Evolutionary conservation across 2,113 vertebrate genomes (phyloP).

Genomic region (Aplodontia rufa): DNA sequence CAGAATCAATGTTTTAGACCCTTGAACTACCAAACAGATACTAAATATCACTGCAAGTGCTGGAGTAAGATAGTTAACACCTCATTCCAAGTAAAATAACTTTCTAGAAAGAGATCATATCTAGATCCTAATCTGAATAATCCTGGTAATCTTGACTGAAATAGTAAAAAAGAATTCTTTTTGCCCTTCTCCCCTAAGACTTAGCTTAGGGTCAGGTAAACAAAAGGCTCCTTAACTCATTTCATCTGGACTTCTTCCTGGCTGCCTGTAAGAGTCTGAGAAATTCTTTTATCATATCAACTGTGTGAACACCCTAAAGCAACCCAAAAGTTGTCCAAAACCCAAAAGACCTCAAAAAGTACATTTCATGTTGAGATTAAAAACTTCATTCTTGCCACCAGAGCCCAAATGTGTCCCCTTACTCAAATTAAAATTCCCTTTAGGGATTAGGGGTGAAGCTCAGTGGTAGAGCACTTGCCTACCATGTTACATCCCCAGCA

Average conservation of each 20-base stretch:
- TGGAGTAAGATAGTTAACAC: not conserved
- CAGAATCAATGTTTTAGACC: not conserved
- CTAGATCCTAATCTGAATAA: not conserved
- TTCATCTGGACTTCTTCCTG: constrained; percentile 22
- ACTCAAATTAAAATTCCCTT: not conserved
- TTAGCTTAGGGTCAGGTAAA: constrained; percentile 29
- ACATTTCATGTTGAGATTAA: not conserved
- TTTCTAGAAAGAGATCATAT: not conserved
- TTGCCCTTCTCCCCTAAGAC: not conserved
- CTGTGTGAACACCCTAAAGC: not conserved
- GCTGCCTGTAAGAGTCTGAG: not conserved
- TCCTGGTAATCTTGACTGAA: constrained; percentile 4
- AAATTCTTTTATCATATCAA: constrained; percentile 13
- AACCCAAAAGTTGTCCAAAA: constrained; percentile 6
- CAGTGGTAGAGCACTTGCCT: not conserved
- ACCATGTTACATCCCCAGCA: not conserved
- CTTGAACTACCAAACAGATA: not conserved
- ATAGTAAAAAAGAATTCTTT: constrained; percentile 21
- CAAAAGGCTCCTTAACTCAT: not conserved
- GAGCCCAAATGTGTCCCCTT: not conserved
- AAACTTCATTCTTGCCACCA: constrained; percentile 22
- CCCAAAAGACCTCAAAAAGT: not conserved
- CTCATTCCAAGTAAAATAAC: constrained; percentile 12
- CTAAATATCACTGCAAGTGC: not conserved
- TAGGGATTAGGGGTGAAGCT: not conserved